phyloP scores from a whole-genome alignment of 2,113 vertebrate species.

The Epinephelus fuscoguttatus region DNA sequence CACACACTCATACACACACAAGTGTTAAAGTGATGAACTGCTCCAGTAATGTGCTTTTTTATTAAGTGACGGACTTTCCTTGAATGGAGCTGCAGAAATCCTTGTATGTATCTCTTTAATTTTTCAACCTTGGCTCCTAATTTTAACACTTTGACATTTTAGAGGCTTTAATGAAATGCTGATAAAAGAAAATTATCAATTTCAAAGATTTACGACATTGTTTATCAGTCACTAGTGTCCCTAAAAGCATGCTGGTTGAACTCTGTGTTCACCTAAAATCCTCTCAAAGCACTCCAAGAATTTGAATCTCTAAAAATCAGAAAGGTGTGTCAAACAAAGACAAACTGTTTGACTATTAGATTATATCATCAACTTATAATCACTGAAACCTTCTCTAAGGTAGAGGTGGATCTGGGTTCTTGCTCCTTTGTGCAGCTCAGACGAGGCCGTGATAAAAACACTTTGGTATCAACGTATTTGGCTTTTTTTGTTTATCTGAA shows the following conservation, averaged over 20 bases:
- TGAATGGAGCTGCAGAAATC: neutral
- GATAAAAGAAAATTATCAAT: neutral
- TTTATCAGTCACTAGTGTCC: neutral
- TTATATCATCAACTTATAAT: neutral
- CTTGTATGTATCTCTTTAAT: neutral
- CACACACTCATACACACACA: too few relatives aligned
- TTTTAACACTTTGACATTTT: neutral
- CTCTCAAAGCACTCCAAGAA: conserved; percentile 6
- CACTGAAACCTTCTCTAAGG: neutral
- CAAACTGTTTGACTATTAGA: conserved; percentile 14
- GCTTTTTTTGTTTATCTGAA: neutral
- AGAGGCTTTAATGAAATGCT: neutral
- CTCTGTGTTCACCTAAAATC: neutral
- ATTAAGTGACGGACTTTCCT: neutral
- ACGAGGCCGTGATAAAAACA: neutral
- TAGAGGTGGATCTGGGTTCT: neutral
- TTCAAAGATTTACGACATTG: neutral
- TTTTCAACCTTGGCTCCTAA: neutral
- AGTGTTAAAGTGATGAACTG: neutral
- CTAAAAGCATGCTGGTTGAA: neutral
- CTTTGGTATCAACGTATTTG: neutral
- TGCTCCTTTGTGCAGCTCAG: neutral
- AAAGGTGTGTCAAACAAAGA: conserved; percentile 15
- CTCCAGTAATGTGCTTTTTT: neutral
- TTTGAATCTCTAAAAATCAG: neutral